Evolutionary conservation across 92 coral and sea anemone species (phyloP).

Genomic region (Pocillopora meandrina): DNA sequence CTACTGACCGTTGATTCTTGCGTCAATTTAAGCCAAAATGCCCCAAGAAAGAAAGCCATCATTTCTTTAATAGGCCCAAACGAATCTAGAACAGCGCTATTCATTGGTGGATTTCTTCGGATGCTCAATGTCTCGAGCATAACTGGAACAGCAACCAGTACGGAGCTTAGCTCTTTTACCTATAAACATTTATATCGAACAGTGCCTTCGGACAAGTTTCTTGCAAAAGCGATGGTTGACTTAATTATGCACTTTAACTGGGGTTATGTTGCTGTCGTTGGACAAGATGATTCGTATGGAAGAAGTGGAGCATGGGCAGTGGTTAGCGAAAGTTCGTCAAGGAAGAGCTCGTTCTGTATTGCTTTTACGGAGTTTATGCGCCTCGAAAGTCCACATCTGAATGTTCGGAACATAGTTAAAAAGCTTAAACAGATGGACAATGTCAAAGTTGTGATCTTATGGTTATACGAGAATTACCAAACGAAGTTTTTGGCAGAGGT

Average conservation of each 20-base stretch:
- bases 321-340: neutral
- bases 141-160: neutral
- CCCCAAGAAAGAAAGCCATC: neutral
- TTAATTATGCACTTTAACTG: neutral
- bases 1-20: too few relatives aligned
- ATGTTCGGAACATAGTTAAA: neutral
- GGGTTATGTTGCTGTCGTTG: neutral
- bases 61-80: neutral
- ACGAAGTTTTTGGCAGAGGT: neutral
- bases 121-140: neutral
- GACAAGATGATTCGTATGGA: constrained; percentile 10
- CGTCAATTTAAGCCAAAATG: neutral
- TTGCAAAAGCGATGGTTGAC: constrained; percentile 8
- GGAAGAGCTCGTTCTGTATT: constrained; percentile 3
- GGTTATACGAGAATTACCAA: neutral
- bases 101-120: neutral
- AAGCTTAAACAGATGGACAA: neutral
- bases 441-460: constrained; percentile 5
- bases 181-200: constrained; percentile 6
- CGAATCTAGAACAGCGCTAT: neutral
- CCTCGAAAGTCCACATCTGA: neutral
- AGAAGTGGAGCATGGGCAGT: constrained; percentile 8
- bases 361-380: neutral
- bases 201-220: neutral
- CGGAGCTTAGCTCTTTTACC: neutral